Conservation (phyloP, 2,888 invertebrate species). For the Brenthis daphne region DNA sequence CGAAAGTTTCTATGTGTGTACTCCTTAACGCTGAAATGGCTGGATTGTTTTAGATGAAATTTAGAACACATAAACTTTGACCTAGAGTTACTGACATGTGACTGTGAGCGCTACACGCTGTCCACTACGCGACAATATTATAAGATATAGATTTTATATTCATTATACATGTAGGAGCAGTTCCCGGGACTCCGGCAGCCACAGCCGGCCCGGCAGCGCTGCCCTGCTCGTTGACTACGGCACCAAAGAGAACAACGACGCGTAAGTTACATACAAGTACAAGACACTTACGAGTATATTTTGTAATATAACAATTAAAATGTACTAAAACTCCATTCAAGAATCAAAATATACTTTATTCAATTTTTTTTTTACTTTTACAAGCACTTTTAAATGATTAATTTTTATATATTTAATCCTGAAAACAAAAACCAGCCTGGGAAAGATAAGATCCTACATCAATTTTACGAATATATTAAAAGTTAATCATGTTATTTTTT, state of each 20-base stretch:
- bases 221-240: conserved; percentile 71
- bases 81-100: too few species aligned
- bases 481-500: conserved; percentile 4
- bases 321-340: neutral
- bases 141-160: neutral
- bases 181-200: conserved; percentile 87
- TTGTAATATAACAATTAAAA: neutral
- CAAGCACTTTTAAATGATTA: too few species aligned
- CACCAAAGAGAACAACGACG: conserved; percentile 67
- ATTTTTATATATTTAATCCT: too few species aligned
- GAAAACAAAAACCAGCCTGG: too few species aligned
- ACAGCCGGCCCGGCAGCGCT: conserved; percentile 87
- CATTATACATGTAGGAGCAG: conserved; percentile 67
- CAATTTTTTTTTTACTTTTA: too few species aligned
- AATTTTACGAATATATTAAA: neutral
- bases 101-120: too few species aligned
- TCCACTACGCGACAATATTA: neutral
- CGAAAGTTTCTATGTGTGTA: too few species aligned
- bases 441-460: neutral
- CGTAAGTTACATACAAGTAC: conserved; percentile 47
- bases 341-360: neutral
- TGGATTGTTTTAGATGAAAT: too few species aligned
- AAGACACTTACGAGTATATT: too few species aligned
- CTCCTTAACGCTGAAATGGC: too few species aligned
- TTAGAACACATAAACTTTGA: too few species aligned